Base-by-base conservation (phyloP, 2,797 vertebrate genomes). In the Gallinago nigripennis region DNA sequence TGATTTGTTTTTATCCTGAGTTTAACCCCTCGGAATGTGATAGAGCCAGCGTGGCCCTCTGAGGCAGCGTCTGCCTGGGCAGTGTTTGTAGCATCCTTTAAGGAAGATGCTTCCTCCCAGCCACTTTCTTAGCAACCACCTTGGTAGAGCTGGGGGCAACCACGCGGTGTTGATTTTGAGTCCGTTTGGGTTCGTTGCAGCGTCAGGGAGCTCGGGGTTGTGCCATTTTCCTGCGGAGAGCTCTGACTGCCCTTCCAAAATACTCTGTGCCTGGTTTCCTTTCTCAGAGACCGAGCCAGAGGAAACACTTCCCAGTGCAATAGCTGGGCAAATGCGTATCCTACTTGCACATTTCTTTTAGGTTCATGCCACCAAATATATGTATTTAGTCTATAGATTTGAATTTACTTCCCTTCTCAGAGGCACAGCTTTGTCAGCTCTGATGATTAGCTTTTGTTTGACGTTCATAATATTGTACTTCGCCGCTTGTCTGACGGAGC, bases 401-500 rank as follows among this genome's bases (percentile, higher is more conserved):
- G 68, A 51, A 78, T 95, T 94, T 73, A 43, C 68, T 88, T 95
- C 80, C 90, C 66, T 77, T 75, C 65, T 63, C 51, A 27, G 80
- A 86, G 61, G 60, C 71, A 2, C 41, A 46, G 81, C 85, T 86
- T 80, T 93, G 88, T 94, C 91, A 90, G 90, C 88, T 80, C 66
- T 46, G 60, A 90, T 18, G 68, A 88, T 65, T 31, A 56, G 77
- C 85, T 92, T 93, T 68, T 94, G 81, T 86, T 82, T 86, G 88
- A 66, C 11, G 0, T 70, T 97, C 92, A 94, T 65, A 94, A 96
- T 91, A 95, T 94, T 95, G 93, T 82, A 56, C 70, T 84, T 86
- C 5, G 2, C 16, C 0, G 10, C 68, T 87, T 92, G 24, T 70
- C 92, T 94, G 91, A 82, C 54, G 75, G 83, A 94, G 94, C 73